These are phyloP conservation scores for Cinclus cinclus DNA, from an alignment of 2,113 vertebrate genomes.

Conservation along the genomic window DNA sequence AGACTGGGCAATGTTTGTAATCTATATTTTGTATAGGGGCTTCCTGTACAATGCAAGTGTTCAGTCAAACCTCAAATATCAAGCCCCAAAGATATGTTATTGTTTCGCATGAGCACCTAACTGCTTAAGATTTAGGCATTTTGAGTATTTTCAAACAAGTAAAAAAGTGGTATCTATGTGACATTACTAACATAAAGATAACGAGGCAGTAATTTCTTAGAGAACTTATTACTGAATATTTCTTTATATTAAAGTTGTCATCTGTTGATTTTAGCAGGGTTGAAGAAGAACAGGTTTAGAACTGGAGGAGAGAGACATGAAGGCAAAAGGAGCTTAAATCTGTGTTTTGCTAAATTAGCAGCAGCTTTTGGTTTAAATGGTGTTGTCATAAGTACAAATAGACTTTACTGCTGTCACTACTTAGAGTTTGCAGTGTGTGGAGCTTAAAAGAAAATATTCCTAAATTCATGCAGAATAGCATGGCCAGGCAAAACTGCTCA, in stretches of 20 bases:
- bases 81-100: not conserved
- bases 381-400: not conserved
- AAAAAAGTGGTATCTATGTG: not conserved
- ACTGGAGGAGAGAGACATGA: not conserved
- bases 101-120: not conserved
- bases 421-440: not conserved
- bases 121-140: not conserved
- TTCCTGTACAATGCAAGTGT: not conserved
- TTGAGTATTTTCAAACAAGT: not conserved
- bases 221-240: not conserved
- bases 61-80: not conserved
- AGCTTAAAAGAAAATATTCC: not conserved
- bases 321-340: not conserved
- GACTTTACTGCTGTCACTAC: not conserved
- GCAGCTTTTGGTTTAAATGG: not conserved
- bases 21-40: fast-evolving
- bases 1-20: not conserved
- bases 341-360: not conserved
- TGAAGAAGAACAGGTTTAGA: not conserved
- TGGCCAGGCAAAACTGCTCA: not conserved
- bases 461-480: not conserved
- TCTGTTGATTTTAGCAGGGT: not conserved
- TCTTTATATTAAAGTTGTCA: not conserved
- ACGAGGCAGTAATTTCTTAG: not conserved
- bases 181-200: not conserved